These are phyloP conservation scores for Hydraecia micacea DNA, from an alignment of 2,888 invertebrate genomes.

Conservation along the genomic window DNA sequence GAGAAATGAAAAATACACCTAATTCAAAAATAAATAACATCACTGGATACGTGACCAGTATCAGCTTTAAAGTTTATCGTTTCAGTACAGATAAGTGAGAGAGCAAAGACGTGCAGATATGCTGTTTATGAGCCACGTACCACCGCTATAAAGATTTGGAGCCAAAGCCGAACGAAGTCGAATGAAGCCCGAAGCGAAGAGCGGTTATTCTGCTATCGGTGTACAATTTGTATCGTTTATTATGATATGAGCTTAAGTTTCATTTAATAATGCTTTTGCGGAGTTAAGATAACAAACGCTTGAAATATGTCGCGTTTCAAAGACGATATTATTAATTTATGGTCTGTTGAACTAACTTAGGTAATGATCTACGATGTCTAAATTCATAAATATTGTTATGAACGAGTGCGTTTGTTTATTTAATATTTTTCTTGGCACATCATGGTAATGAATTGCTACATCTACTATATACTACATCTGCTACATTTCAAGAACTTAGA, in stretches of 20 bases:
- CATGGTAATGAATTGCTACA: not conserved
- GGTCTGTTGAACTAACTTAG: not conserved
- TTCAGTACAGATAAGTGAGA: conserved; percentile 38
- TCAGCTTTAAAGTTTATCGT: conserved; percentile 51
- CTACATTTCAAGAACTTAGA: not conserved
- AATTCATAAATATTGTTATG: not conserved
- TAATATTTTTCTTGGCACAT: not conserved
- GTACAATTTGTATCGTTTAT: conserved; percentile 29
- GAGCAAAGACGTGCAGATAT: conserved; percentile 40
- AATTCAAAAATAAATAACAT: conserved; percentile 3
- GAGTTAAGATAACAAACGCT: conserved; percentile 14
- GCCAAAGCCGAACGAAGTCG: conserved; percentile 2
- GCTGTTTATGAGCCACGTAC: conserved; percentile 48
- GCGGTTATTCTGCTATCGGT: conserved; percentile 20
- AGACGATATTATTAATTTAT: not conserved
- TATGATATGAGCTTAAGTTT: conserved; percentile 24
- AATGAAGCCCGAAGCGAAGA: not conserved
- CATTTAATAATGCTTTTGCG: conserved; percentile 20
- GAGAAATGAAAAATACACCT: not conserved
- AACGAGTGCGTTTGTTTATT: not conserved
- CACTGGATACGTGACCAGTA: conserved; percentile 35
- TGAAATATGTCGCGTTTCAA: conserved; percentile 1
- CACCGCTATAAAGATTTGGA: conserved; percentile 25
- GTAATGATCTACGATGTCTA: not conserved
- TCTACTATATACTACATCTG: no score